A percentile compares a stretch with the other conserved stretches of the same genome.
phyloP scores from a whole-genome alignment of 2,113 vertebrate genomes.

The Isichthys henryi region DNA sequence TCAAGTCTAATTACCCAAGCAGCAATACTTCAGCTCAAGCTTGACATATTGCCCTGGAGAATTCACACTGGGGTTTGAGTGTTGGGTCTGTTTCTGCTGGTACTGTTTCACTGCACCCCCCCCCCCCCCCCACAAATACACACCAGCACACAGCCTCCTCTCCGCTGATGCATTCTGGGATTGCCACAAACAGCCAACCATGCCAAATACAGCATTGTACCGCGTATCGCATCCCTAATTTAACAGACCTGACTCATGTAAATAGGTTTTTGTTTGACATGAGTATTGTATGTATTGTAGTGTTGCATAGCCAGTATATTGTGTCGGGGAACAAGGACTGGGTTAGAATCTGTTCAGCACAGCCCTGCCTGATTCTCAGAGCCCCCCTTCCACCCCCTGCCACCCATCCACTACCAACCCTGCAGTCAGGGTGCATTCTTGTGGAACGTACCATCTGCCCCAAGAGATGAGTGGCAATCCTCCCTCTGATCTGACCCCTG shows the following conservation, averaged over 20 bases:
- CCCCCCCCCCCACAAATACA: no score
- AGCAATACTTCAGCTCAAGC: not conserved
- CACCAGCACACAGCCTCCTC: no score
- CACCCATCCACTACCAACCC: not conserved
- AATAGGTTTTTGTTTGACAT: no score
- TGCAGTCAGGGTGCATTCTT: constrained; percentile 6
- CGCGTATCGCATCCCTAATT: not conserved
- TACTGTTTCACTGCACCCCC: not conserved
- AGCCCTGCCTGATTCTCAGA: not conserved
- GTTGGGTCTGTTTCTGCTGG: not conserved
- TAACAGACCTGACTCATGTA: not conserved
- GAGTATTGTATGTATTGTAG: not conserved
- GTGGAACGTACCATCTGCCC: constrained; percentile 5
- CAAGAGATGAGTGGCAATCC: not conserved
- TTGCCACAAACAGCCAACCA: not conserved
- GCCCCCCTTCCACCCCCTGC: not conserved
- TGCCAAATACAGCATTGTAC: not conserved
- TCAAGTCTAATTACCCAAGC: not conserved
- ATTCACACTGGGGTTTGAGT: not conserved
- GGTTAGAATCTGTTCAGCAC: not conserved
- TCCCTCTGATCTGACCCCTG: not conserved
- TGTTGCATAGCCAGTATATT: not conserved
- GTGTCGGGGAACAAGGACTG: not conserved
- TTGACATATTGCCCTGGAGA: not conserved
- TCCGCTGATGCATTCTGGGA: no score